These are phyloP conservation scores for Ostrea denselamellosa DNA, from an alignment of 1,140 invertebrate genomes.

Conservation along the genomic window DNA sequence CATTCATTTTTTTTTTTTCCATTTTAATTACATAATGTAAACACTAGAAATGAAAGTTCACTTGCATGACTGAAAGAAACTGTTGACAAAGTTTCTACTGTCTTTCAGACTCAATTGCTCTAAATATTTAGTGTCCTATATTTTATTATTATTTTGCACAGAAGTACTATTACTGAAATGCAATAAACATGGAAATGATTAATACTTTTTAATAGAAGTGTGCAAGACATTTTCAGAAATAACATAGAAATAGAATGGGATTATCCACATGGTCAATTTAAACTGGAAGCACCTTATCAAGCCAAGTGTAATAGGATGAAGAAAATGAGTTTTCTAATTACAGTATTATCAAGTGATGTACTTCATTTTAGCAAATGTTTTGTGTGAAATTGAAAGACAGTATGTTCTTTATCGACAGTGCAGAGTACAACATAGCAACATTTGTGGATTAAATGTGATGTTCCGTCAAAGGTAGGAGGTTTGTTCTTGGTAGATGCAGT, in stretches of 20 bases:
- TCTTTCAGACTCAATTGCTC: not conserved
- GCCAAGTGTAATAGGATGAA: not conserved
- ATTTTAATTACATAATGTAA: not conserved
- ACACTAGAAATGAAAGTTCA: slow-evolving; percentile 14
- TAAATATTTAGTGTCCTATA: not conserved
- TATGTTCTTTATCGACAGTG: slow-evolving; percentile 1
- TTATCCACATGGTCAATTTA: not conserved
- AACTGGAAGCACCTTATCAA: not conserved
- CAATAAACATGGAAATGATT: not conserved
- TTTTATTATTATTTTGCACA: too few species aligned
- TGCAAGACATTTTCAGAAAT: not conserved
- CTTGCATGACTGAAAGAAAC: not conserved
- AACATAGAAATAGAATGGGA: not conserved
- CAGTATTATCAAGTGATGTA: not conserved
- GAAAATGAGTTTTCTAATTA: not conserved
- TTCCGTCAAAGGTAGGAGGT: not conserved
- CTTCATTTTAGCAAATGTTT: not conserved
- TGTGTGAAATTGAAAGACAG: not conserved
- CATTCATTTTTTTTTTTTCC: not conserved
- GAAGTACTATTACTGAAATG: not conserved
- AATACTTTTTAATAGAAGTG: not conserved
- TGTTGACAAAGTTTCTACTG: slow-evolving; percentile 2
- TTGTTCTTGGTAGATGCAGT: not conserved
- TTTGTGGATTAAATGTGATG: slow-evolving; percentile 1
- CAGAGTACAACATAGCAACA: not conserved